Evolutionary conservation across 2,113 vertebrate species (phyloP).

Genomic region (Otus sunia): DNA sequence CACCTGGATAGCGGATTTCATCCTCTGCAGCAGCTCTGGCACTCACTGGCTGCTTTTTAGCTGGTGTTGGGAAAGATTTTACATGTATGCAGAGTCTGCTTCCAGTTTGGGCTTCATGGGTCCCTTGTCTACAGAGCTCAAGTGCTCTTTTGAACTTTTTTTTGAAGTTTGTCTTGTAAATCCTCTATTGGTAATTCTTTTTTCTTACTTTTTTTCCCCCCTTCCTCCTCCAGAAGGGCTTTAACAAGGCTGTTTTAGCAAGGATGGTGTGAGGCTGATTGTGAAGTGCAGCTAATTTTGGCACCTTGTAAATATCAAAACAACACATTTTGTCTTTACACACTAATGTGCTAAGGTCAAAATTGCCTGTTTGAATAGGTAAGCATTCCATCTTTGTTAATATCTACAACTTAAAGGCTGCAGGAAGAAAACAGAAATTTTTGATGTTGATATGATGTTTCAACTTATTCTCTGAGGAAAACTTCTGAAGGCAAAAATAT

Average conservation of each 20-base stretch:
- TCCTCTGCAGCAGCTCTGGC: not conserved
- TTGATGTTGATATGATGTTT: not conserved
- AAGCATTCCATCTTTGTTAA: not conserved
- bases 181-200: not conserved
- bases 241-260: not conserved
- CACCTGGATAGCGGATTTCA: not conserved
- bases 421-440: not conserved
- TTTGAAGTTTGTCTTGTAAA: not conserved
- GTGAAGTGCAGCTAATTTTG: constrained; percentile 3
- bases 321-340: constrained; percentile 6
- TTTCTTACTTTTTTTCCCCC: not conserved
- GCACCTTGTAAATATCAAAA: constrained; percentile 37
- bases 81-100: not conserved
- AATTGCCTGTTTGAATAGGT: not conserved
- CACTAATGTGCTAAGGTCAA: not conserved
- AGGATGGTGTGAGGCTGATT: not conserved
- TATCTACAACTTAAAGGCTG: not conserved
- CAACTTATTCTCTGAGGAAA: not conserved
- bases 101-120: not conserved
- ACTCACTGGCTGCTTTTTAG: rapidly evolving
- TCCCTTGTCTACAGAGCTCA: not conserved
- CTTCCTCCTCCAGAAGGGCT: not conserved
- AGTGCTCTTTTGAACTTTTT: not conserved
- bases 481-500: not conserved
- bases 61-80: not conserved